Base-by-base conservation (phyloP, 2,888 invertebrate genomes). In the Brachycybe producta region DNA sequence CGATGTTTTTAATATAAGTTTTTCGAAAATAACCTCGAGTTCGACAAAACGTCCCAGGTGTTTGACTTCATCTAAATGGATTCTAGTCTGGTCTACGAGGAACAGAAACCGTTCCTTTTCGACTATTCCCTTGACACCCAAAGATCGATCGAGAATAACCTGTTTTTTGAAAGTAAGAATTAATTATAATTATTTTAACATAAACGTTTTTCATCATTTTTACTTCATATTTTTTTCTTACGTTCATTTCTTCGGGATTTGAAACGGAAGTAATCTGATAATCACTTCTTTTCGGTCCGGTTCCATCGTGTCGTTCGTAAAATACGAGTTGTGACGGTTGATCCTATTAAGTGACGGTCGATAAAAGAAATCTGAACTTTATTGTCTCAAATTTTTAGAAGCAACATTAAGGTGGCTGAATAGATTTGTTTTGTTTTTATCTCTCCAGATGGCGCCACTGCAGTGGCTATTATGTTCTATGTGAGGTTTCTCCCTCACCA, bases 51-150 rank as follows among this genome's bases (percentile, higher is more conserved):
- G 64, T 2, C 90, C 91, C 1, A 91, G 72, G 8, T 70, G 74
- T 57, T 82, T 72, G 0, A 97, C 94, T 48, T 75, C 68, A 67
- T 97, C 95, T 57, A 92, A 71, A 65, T 95, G 95, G 24, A 97
- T 75, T 54, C 94, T 72, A 0, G 90, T 90, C 63, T 86, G 83
- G 0, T 75, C 84, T 2, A 83, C 75, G 65, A 91, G 70, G 62
- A 79, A 90, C 4, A 95, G 70, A 55, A 75, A 72, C 4, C 95
- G 75, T 1, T 70, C 73, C 65, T 95, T 95, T 39, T 76, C 72
- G 4, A 95, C 81, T 19, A 73, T 68, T 1, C 87, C 90, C 52
- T 73, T 68, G 0, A 75, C 62, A 0, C 90, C 91, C 54, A 88
- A 62, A 64, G 77, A 71, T 69, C 73, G 62, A 55, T 68, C 60